phyloP scores from a whole-genome alignment of 2,888 invertebrate genomes.

The Omphaloscelis lunosa region DNA sequence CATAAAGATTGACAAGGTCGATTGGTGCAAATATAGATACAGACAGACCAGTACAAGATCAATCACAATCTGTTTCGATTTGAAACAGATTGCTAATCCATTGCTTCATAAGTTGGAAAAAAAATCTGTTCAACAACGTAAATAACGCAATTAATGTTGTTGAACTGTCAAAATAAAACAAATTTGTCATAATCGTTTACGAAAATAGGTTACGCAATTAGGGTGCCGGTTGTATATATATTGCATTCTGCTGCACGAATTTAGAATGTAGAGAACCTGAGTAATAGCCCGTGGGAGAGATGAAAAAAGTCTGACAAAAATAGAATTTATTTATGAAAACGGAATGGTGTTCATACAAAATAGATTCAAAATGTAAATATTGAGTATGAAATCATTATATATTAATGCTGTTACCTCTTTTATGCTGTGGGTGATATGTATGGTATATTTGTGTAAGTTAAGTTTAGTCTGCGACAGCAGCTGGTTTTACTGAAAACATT shows the following conservation, averaged over 20 bases:
- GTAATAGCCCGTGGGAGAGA: neutral
- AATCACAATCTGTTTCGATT: no score
- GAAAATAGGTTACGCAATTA: no score
- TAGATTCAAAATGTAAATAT: neutral
- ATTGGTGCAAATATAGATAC: neutral
- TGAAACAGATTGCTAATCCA: no score
- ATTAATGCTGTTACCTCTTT: neutral
- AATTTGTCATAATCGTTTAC: no score
- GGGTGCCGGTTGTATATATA: neutral
- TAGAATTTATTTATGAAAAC: neutral
- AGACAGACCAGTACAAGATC: no score
- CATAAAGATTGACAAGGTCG: neutral
- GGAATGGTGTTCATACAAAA: constrained; percentile 12
- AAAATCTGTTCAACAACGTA: no score
- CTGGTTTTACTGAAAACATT: neutral
- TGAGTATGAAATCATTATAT: neutral
- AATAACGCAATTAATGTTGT: no score
- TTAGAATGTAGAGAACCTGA: neutral
- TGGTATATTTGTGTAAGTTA: neutral
- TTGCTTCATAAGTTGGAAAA: no score
- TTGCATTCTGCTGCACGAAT: neutral
- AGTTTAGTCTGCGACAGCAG: neutral
- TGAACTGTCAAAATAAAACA: no score
- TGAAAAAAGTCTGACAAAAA: neutral
- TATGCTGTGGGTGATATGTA: neutral